Evolutionary conservation across 2,888 invertebrate genomes (phyloP).

Genomic region (Salticus scenicus): DNA sequence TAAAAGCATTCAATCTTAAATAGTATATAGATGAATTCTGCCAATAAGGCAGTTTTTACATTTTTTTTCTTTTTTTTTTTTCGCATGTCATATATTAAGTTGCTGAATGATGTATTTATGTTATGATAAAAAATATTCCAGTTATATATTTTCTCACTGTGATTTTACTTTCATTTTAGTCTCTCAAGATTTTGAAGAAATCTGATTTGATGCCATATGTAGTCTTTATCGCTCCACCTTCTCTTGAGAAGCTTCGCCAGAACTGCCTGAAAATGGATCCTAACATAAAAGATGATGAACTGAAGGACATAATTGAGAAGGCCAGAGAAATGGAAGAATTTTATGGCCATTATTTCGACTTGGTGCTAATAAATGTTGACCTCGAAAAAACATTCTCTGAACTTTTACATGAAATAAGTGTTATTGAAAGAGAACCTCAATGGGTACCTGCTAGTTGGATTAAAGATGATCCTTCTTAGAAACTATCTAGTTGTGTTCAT

Average conservation of each 20-base stretch:
- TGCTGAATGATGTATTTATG: too few relatives aligned
- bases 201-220: conserved; percentile 98
- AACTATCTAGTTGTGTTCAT: background rate
- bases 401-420: conserved; percentile 93
- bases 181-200: conserved; percentile 90
- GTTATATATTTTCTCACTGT: too few relatives aligned
- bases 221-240: conserved; percentile 97
- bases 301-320: conserved; percentile 89
- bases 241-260: conserved; percentile 93
- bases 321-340: conserved; percentile 96
- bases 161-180: too few relatives aligned
- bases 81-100: too few relatives aligned
- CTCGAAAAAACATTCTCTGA: conserved; percentile 96
- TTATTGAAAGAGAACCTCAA: conserved; percentile 96
- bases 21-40: too few relatives aligned
- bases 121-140: too few relatives aligned
- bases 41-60: too few relatives aligned
- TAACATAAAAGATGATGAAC: conserved; percentile 83
- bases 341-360: conserved; percentile 96
- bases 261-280: conserved; percentile 92
- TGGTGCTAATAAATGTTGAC: conserved; percentile 97
- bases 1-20: too few relatives aligned
- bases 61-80: too few relatives aligned
- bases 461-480: conserved; percentile 46
- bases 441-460: conserved; percentile 91